A percentile compares a stretch with the other conserved stretches of the same genome.
These are phyloP conservation scores for Actinia equina DNA, from an alignment of 64 coral and sea anemone genomes.

Conservation along the genomic window DNA sequence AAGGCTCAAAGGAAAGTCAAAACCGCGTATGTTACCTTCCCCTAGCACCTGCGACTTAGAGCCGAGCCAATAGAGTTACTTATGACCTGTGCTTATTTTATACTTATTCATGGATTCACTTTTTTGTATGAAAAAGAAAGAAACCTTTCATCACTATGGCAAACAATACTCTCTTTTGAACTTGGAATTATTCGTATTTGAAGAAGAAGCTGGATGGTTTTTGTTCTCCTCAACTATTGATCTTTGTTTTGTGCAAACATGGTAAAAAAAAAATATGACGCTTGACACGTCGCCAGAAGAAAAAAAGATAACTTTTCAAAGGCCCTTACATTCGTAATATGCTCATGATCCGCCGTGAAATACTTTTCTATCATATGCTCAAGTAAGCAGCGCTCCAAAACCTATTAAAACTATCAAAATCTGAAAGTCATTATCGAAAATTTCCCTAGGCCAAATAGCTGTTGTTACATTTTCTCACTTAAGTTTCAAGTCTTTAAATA, in stretches of 20 bases:
- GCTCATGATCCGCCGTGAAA: not conserved
- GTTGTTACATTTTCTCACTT: not conserved
- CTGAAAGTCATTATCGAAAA: not conserved
- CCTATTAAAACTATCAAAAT: not conserved
- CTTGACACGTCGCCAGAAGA: not conserved
- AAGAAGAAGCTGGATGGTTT: not conserved
- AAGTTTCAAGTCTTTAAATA: not conserved
- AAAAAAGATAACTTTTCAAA: not conserved
- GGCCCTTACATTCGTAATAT: not conserved
- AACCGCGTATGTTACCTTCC: not conserved
- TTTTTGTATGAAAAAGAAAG: not conserved
- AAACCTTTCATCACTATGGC: slow-evolving; percentile 12
- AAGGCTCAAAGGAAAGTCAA: not conserved
- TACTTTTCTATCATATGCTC: not conserved
- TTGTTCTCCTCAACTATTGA: not conserved
- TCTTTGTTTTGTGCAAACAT: slow-evolving; percentile 2
- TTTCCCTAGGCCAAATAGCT: not conserved
- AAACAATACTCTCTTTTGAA: not conserved
- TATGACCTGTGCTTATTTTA: not conserved
- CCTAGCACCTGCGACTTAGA: not conserved
- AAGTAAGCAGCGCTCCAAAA: not conserved
- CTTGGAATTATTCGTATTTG: not conserved
- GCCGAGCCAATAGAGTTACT: not conserved
- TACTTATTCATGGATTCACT: not conserved
- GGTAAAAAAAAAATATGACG: not conserved